phyloP scores from a whole-genome alignment of 2,113 vertebrate species.

The Amazona vittata region DNA sequence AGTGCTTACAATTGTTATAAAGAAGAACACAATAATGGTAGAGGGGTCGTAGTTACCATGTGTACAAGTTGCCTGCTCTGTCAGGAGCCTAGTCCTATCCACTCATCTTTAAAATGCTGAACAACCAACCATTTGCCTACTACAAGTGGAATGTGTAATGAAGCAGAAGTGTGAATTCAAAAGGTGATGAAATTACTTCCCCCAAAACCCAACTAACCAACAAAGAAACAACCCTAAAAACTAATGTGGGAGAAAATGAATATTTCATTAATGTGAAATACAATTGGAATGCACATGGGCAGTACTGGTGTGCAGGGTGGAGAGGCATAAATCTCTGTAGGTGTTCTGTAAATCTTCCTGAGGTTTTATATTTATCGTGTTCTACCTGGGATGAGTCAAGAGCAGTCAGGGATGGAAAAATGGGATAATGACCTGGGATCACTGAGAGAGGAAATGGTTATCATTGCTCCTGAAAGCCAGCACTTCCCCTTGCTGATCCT shows the following conservation, averaged over 20 bases:
- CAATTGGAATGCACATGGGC: neutral
- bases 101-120: neutral
- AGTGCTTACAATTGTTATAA: neutral
- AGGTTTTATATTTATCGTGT: neutral
- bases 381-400: neutral
- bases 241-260: neutral
- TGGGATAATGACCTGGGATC: neutral
- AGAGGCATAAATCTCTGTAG: neutral
- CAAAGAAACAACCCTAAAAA: fast-evolving
- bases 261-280: neutral
- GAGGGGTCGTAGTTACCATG: neutral
- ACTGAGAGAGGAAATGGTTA: neutral
- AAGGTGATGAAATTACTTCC: neutral
- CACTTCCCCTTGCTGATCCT: neutral
- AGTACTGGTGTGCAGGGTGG: neutral
- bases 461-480: fast-evolving
- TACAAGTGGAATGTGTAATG: fast-evolving
- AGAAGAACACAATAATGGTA: neutral
- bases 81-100: neutral
- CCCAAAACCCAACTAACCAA: neutral
- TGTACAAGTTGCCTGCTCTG: neutral
- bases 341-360: neutral
- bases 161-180: neutral
- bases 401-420: neutral
- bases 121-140: neutral